These are phyloP conservation scores for Lagopus muta DNA, from an alignment of 2,113 vertebrate genomes.

Conservation along the genomic window DNA sequence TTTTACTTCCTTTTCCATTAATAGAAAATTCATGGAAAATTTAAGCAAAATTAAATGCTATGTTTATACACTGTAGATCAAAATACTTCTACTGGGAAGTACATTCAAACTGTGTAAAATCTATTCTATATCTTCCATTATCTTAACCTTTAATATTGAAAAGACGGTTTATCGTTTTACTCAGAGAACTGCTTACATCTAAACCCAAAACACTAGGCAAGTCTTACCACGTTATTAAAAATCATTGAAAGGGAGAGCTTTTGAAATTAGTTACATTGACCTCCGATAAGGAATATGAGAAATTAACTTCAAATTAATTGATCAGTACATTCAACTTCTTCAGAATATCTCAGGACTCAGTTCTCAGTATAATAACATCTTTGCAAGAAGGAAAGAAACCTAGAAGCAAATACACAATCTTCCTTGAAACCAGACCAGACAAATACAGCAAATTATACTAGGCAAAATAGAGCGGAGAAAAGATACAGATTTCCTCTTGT, in stretches of 20 bases:
- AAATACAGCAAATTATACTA: rapidly evolving
- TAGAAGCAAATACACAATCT: neutral
- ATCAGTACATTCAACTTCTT: neutral
- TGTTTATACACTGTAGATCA: neutral
- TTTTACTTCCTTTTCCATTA: neutral
- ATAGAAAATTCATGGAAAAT: neutral
- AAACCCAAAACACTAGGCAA: neutral
- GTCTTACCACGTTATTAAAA: neutral
- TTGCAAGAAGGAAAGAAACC: neutral
- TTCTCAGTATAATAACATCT: neutral
- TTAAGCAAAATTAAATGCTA: neutral
- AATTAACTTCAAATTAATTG: neutral
- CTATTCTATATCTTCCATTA: neutral
- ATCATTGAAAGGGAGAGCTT: neutral
- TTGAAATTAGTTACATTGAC: neutral
- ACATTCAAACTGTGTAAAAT: neutral
- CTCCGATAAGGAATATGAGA: neutral
- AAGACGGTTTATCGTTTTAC: neutral
- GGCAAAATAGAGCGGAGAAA: neutral
- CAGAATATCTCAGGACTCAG: neutral
- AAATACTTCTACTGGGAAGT: neutral
- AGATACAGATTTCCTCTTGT: neutral
- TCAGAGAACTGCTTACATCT: neutral
- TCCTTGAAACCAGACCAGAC: neutral
- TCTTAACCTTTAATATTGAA: neutral